Evolutionary conservation across 2,797 vertebrate genomes (phyloP), one percentile per base, ranked within the genome.

Genomic region (Gouania willdenowi): DNA sequence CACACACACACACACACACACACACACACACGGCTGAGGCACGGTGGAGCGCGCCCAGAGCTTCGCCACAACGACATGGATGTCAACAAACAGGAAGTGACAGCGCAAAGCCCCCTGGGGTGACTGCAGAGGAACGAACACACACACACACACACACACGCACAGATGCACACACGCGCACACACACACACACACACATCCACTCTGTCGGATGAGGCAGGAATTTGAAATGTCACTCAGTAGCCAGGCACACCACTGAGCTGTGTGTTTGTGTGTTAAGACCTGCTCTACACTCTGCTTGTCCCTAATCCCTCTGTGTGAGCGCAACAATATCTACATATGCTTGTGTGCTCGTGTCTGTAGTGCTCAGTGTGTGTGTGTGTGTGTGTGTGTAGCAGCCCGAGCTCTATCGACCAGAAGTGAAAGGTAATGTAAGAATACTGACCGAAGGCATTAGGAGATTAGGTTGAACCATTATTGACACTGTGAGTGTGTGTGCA

Each of bases 21-120:
- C 31, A 54, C 19, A 43, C 55, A 52, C 33, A 51, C 8, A 22
- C 21, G 41, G 63, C 66, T 75, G 58, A 8, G 48, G 49, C 65
- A 50, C 36, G 56, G 65, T 51, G 37, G 73, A 75, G 82, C 37
- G 56, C 46, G 64, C 81, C 85, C 75, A 75, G 71, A 86, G 71
- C 74, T 51, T 73, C 56, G 74, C 85, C 82, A 75, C 75, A 46
- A 58, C 67, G 38, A 80, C 78, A 72, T 44, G 54, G 65, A 62
- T 82, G 78, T 60, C 57, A 86, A 81, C 78, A 89, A 85, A 90
- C 85, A 86, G 77, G 80, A 83, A 68, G 78, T 77, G 81, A 83
- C 41, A 65, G 83, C 54, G 47, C 70, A 41, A 41, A 66, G 78
- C 68, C 83, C 80, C 64, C 61, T 46, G 77, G 84, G 77, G 66